Evolutionary conservation across 1,140 invertebrate genomes (phyloP), one percentile per base, ranked within the genome.

Genomic region (Euglossa dilemma): DNA sequence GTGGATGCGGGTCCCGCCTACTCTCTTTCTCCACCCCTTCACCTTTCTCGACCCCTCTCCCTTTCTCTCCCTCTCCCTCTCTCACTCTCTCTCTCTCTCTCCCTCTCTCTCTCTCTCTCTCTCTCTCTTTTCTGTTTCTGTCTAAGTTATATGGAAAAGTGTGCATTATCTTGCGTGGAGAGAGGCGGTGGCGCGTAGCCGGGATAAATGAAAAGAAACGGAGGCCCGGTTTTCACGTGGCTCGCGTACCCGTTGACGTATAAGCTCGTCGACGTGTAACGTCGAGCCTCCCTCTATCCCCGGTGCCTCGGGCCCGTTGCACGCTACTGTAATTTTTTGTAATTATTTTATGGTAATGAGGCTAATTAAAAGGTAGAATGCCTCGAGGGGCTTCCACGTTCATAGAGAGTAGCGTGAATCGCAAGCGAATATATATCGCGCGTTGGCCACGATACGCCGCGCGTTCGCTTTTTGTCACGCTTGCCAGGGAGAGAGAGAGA

Each of bases 291-390:
- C 23, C n/a, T 52, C 71, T 25, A 28, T 45, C 20, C 45, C 16
- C 45, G 28, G 52, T 36, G 23, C 25, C 63, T 12, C 57, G 74
- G 63, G 76, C 50, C 57, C 47, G 76, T 47, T 64, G 56, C 64
- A 61, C 64, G 66, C 74, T 66, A 78, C 81, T 72, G 76, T 80
- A 72, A 81, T 81, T 80, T 84, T 80, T 85, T 77, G 56, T 77
- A 80, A 77, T 85, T 85, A 83, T 85, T 85, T 74, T 71, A 85
- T 83, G 80, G 84, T 83, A 82, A 85, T 77, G 84, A 83, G 80
- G 80, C 80, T 83, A 85, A 85, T 85, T 85, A 83, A 85, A 85
- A 83, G 73, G 67, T 85, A 77, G 73, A 83, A 85, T 71, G 84
- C 72, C 72, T 83, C 70, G 71, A 85, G 83, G 56, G 56, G 54